Evolutionary conservation across 1,140 invertebrate species (phyloP), one percentile per base, ranked within the genome.

Genomic region (Probaryconus sp.): DNA sequence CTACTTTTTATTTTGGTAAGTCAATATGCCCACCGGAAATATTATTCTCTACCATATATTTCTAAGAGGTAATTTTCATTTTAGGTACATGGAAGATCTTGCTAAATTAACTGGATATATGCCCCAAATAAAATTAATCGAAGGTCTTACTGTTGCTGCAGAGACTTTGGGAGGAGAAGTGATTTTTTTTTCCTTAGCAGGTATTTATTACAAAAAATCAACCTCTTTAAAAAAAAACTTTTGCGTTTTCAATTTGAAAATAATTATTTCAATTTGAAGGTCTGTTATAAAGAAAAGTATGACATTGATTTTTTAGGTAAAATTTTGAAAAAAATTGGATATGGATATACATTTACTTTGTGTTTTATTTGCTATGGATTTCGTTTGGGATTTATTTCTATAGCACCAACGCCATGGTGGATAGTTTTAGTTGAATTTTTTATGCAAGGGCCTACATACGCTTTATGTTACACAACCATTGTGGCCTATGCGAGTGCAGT

Each of bases 401-500:
- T 93, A 45, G 92, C 92, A 50, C 88, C 90, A 16, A 91, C 90
- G 70, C 93, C 93, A 0, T 94, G 93, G 93, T 93, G 92, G 88
- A 86, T 93, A 0, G 84, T 94, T 0, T 89, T 90, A 1, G 89
- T 94, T 5, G 93, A 94, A 84, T 78, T 91, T 2, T 85, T 92
- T 60, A 91, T 94, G 87, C 93, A 95, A 82, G 94, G 94, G 0
- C 92, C 93, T 0, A 92, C 93, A 3, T 95, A 94, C 82, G 94
- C 94, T 0, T 82, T 95, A 0, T 92, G 92, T 65, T 95, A 95
- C 72, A 91, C 93, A 0, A 92, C 92, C 1, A 94, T 94, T 21
- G 94, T 95, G 3, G 91, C 91, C 0, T 95, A 94, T 78, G 93
- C 94, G 1, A 93, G 92, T 21, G 90, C 89, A 3, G 88, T 95